phyloP scores from a whole-genome alignment of 64 coral and sea anemone species.

The Acropora yongei region DNA sequence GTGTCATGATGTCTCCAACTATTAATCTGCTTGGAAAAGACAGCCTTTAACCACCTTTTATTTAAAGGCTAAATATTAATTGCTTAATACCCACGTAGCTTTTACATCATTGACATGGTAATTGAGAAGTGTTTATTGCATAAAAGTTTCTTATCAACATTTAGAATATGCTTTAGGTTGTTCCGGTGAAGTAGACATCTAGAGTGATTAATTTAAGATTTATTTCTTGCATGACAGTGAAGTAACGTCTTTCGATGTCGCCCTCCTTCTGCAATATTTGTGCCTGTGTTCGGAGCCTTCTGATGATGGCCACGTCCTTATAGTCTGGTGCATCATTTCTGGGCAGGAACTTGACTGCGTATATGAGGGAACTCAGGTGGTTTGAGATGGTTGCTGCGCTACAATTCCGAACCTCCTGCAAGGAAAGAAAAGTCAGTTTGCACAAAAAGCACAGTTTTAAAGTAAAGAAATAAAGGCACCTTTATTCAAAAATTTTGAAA shows the following conservation, averaged over 20 bases:
- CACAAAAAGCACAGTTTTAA: too few relatives aligned
- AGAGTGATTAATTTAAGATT: neutral
- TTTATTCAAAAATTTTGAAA: too few relatives aligned
- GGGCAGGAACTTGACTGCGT: too few relatives aligned
- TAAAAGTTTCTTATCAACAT: neutral
- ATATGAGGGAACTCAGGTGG: too few relatives aligned
- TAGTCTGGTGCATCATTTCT: too few relatives aligned
- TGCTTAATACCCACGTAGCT: slow-evolving; percentile 28
- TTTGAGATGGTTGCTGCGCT: too few relatives aligned
- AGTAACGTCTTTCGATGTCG: neutral
- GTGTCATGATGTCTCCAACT: neutral
- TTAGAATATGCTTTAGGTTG: neutral
- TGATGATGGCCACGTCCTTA: too few relatives aligned
- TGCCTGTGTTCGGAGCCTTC: too few relatives aligned
- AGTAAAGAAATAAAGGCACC: too few relatives aligned
- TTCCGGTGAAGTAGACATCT: neutral
- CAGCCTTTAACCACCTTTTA: neutral
- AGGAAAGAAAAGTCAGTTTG: too few relatives aligned
- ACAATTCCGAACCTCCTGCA: too few relatives aligned
- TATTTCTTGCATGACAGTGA: neutral
- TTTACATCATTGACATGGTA: slow-evolving; percentile 24
- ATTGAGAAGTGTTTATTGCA: neutral
- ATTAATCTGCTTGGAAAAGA: neutral
- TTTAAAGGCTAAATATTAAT: neutral
- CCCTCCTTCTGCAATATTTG: too few relatives aligned